Evolutionary conservation across 2,797 vertebrate genomes (phyloP), one percentile per base, ranked within the genome.

Genomic region (Gymnoscopelus braueri): DNA sequence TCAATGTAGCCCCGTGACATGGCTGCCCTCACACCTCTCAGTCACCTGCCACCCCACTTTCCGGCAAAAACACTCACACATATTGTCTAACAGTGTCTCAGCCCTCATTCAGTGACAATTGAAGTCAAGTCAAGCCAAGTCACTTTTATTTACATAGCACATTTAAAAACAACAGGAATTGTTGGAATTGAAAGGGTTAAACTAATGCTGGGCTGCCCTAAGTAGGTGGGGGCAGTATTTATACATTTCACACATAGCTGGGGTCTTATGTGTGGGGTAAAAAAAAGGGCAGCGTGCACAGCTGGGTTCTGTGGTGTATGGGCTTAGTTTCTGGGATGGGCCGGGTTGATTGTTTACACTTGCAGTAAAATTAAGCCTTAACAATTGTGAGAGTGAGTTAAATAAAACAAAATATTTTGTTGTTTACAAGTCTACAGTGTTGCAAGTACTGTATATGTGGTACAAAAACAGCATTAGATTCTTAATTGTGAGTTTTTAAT

Each of bases 61-160:
- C 81, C 61, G 13, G 53, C 72, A 74, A 80, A 80, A 69, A 35
- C 26, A 65, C 9, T 29, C 74, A 72, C 61, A 74, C 71, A 15
- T 7, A 76, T 84, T 84, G 47, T 78, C 70, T 72, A 78, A 69
- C 68, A 53, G 69, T 74, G 60, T 67, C 67, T 72, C 71, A 64
- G 50, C 63, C 84, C 72, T 68, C 75, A 80, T 78, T 67, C 80
- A 87, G 87, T 88, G 87, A 90, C 87, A 91, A 89, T 86, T 88
- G 84, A 90, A 39, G 35, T 39, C 35, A 39, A 39, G 35, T 32
- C 32, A 35, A 35, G 32, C 9, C 39, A 44, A 44, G 39, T 44
- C 39, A 44, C 39, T 44, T 9, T 44, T 44, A 44, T 44, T 44
- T 44, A 44, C 39, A 44, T 44, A 44, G 39, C 39, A 44, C 39